Base-by-base conservation (phyloP, 1,140 invertebrate species). In the Solenopsis invicta region DNA sequence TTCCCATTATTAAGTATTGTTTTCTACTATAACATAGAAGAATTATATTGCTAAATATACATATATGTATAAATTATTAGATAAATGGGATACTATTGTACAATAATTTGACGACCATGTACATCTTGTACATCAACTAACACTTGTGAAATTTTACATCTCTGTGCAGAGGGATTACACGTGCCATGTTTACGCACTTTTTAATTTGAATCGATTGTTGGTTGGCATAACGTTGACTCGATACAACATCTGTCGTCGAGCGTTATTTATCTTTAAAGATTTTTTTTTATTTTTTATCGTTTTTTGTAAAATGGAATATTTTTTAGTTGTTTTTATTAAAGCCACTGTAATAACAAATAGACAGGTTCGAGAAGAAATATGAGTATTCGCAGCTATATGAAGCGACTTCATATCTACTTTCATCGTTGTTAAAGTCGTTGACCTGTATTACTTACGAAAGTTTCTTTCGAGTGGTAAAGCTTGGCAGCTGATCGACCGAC, bases 401-500 rank as follows among this genome's bases (percentile, higher is more conserved):
- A 4, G 12, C 41, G 13, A 56, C 4, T 29, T 29, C 34, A 37
- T 67, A 54, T 16, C n/a, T 61, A 54, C 34, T 29, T 12, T n/a
- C 50, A 69, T 80, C 50, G 50, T 66, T 56, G 24, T 29, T 59
- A 54, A 81, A 81, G 81, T n/a, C 81, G 56, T 85, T 85, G 69
- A 85, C 81, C 71, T 85, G 56, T 76, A 85, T 54, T 75, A 82
- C 80, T 82, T 72, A 61, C 81, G 71, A 85, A 50, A 85, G 56
- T 85, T 85, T 85, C 81, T 85, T 81, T 85, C 81, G 71, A 85
- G 81, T 50, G 71, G 64, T 59, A 71, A 56, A 81, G 78, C 64
- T 81, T 81, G 78, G 64, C 78, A 81, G 34, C 77, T 81, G 64
- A 81, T 71, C 64, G 78, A 71, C 34, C 78, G 52, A 45, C 64